Evolutionary conservation across 2,797 vertebrate species (phyloP).

Genomic region (Falco biarmicus): DNA sequence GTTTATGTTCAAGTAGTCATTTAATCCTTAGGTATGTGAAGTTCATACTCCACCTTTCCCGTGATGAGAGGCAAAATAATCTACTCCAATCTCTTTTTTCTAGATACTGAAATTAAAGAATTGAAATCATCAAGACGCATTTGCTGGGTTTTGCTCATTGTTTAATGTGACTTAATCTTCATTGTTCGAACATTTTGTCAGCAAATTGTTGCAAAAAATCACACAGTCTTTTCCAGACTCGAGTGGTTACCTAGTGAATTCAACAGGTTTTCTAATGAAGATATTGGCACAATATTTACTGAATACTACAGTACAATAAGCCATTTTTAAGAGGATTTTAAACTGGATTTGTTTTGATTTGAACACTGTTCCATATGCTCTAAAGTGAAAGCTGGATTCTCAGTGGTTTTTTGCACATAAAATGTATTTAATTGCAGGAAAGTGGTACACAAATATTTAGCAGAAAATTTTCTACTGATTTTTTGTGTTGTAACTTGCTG

Average conservation of each 20-base stretch:
- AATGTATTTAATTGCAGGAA: not conserved
- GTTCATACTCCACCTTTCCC: not conserved
- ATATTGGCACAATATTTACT: not conserved
- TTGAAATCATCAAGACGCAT: not conserved
- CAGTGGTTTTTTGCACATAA: not conserved
- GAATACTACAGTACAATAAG: not conserved
- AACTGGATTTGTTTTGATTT: not conserved
- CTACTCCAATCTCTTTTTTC: not conserved
- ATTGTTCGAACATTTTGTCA: not conserved
- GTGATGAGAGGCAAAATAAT: not conserved
- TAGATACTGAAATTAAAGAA: not conserved
- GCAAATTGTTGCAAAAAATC: not conserved
- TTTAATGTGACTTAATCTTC: not conserved
- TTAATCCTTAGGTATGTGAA: not conserved
- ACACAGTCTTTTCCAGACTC: not conserved
- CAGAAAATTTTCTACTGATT: not conserved
- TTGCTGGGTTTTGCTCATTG: not conserved
- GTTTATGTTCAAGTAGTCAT: not conserved
- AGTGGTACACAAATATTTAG: not conserved
- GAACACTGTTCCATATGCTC: not conserved
- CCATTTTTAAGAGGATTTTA: not conserved
- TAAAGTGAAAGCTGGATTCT: not conserved
- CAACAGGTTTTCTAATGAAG: not conserved
- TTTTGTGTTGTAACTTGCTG: not conserved
- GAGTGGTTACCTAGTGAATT: not conserved